Conservation (phyloP, 2,888 invertebrate genomes). For the Drosophila birchii region DNA sequence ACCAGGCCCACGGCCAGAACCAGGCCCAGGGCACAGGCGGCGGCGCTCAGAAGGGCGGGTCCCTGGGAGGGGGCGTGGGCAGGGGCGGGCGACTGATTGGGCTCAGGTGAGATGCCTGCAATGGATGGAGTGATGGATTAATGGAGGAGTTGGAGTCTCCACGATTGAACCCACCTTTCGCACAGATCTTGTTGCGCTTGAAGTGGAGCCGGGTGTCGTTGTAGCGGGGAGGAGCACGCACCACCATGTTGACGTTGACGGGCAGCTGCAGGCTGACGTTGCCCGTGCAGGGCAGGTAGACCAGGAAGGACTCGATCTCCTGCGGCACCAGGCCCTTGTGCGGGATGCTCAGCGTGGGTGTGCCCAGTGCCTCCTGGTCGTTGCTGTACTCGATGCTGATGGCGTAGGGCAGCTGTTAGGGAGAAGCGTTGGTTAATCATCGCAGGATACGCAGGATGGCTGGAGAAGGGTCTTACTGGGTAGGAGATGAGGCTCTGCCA, state of each 20-base stretch:
- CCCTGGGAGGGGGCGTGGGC: constrained; percentile 89
- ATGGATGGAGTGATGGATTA: constrained; percentile 29
- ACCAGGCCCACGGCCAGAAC: constrained; percentile 83
- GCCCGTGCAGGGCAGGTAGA: constrained; percentile 93
- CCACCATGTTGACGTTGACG: constrained; percentile 92
- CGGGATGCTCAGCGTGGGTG: constrained; percentile 93
- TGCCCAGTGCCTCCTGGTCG: constrained; percentile 90
- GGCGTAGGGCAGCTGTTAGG: constrained; percentile 84
- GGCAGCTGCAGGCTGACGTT: constrained; percentile 92
- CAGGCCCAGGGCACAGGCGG: constrained; percentile 90
- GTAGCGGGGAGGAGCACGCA: constrained; percentile 90
- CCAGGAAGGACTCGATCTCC: constrained; percentile 90
- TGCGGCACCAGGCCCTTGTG: constrained; percentile 92
- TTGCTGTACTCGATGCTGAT: constrained; percentile 83
- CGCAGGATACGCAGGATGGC: no score
- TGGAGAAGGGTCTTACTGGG: constrained; percentile 87
- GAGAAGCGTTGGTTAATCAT: constrained; percentile 59
- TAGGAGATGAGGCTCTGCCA: constrained; percentile 92
- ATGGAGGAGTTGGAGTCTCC: background rate
- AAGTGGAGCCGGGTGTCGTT: constrained; percentile 91
- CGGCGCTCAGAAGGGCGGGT: constrained; percentile 91
- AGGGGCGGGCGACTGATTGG: constrained; percentile 89
- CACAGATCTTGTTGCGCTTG: constrained; percentile 94
- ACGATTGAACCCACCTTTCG: constrained; percentile 87
- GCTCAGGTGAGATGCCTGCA: constrained; percentile 86